phyloP scores from a whole-genome alignment of 2,888 invertebrate species.

The Shargacucullia verbasci region DNA sequence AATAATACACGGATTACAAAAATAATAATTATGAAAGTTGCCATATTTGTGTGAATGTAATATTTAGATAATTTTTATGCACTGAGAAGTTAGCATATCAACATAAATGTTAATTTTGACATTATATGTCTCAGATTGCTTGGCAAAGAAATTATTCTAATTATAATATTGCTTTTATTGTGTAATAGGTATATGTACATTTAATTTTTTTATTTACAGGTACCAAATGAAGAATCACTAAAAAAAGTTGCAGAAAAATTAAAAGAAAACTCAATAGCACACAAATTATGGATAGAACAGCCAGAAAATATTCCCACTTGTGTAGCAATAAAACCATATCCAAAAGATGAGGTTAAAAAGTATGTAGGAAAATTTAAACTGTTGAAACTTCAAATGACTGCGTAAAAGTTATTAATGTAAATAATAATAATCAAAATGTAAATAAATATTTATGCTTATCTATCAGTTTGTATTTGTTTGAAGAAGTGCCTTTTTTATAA shows the following conservation, averaged over 20 bases:
- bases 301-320: constrained; percentile 99
- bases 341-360: constrained; percentile 94
- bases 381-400: constrained; percentile 85
- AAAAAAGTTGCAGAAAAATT: constrained; percentile 91
- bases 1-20: too few species aligned
- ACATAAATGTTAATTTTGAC: too few species aligned
- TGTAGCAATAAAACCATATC: constrained; percentile 97
- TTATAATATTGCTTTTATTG: background rate
- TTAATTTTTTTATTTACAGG: constrained; percentile 80
- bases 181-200: background rate
- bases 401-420: constrained; percentile 8
- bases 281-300: constrained; percentile 99
- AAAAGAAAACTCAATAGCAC: constrained; percentile 92
- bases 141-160: background rate
- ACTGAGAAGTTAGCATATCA: too few species aligned
- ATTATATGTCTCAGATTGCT: too few species aligned
- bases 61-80: too few species aligned
- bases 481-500: too few species aligned
- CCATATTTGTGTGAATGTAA: too few species aligned
- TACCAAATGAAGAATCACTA: constrained; percentile 93
- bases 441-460: constrained; percentile 9
- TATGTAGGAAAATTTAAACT: constrained; percentile 96
- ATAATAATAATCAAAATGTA: constrained; percentile 6
- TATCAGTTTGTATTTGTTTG: too few species aligned
- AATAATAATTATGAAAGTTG: too few species aligned